Conservation (phyloP, 1,140 invertebrate genomes). For the Babylonia areolata region DNA sequence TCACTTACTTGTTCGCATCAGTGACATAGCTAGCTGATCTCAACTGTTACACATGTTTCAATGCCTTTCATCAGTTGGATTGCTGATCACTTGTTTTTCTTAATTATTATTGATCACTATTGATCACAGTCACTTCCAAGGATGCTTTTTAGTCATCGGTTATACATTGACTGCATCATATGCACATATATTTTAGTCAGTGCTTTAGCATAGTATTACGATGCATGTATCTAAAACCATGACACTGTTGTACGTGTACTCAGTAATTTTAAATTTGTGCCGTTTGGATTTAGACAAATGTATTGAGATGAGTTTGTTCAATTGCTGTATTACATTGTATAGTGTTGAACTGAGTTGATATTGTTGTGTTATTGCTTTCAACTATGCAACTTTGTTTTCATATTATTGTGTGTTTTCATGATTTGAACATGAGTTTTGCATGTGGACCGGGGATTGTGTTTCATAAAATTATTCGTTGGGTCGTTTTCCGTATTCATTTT, state of each 20-base stretch:
- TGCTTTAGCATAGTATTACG: neutral
- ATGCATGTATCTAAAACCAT: neutral
- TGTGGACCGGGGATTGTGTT: neutral
- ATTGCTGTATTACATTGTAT: neutral
- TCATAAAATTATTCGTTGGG: neutral
- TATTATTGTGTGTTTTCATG: neutral
- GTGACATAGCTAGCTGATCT: constrained; percentile 21
- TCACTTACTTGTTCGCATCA: neutral
- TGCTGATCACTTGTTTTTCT: neutral
- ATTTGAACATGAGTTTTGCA: neutral
- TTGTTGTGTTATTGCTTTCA: neutral
- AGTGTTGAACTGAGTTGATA: neutral
- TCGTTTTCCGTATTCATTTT: neutral
- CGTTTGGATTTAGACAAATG: too few species aligned
- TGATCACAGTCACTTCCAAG: constrained; percentile 17
- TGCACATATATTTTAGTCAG: neutral
- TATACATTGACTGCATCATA: neutral
- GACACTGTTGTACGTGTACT: neutral
- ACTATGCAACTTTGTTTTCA: neutral
- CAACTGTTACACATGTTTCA: constrained; percentile 1
- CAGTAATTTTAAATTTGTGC: neutral
- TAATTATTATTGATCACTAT: constrained; percentile 9
- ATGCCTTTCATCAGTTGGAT: neutral
- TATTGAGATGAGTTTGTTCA: neutral
- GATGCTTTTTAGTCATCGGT: neutral